Base-by-base conservation (phyloP, 2,888 invertebrate species). In the Saturnia japonica region DNA sequence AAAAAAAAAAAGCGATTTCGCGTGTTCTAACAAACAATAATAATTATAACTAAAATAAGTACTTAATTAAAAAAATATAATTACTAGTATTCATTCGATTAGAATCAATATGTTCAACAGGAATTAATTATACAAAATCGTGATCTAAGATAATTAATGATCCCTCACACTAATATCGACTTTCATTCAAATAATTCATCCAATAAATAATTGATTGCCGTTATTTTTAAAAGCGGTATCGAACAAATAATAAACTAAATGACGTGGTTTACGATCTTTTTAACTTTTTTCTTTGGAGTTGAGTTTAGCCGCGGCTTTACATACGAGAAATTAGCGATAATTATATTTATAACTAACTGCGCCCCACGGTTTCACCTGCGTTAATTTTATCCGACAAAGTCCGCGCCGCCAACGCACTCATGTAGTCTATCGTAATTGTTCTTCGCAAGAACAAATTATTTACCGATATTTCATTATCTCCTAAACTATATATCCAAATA, bases 81-180 rank as follows among this genome's bases (percentile, higher is more conserved):
- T 28, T 14, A 54, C 8, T 54, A 6, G 22, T 62, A 34, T 64
- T 64, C 16, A 9, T 62, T 40, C 1, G 64, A 64, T 64, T 40
- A 40, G 40, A 64, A 64, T 64, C 64, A 40, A 19, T 64, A 40
- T 40, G 64, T 64, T 64, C 34, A 64, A 19, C 40, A 2, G 64
- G n/a, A 64, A 40, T 64, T 40, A 64, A 64, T 64, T 64, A 64
- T 64, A 64, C 28, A 40, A n/a, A 64, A 40, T 64, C 64, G 64
- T 64, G 64, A 64, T 40, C 64, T 7, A 40, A 64, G 19, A 64
- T 7, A 40, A 40, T 64, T 64, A 14, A 64, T 64, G 40, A 40
- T 40, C 64, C 19, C 64, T 16, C 64, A 40, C 14, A 40, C 40
- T n/a, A 64, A 64, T n/a, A 40, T 64, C 40, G 40, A 64, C 40